phyloP scores from a whole-genome alignment of 1,140 invertebrate species.

The Tetragonula clypearis region DNA sequence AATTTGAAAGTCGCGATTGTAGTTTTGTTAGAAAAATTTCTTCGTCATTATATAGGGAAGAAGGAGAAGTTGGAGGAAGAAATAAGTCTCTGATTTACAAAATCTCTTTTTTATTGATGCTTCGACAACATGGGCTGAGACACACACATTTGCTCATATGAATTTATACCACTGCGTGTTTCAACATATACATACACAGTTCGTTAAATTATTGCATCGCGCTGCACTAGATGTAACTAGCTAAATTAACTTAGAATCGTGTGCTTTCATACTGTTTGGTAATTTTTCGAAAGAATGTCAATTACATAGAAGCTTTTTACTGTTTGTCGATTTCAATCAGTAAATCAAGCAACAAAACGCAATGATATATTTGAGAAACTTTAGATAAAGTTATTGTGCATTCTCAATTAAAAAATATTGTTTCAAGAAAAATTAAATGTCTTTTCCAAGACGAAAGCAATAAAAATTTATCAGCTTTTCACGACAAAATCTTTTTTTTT shows the following conservation, averaged over 20 bases:
- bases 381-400: neutral
- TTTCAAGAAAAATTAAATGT: neutral
- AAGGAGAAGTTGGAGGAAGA: neutral
- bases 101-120: conserved; percentile 72
- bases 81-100: conserved; percentile 60
- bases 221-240: conserved; percentile 40
- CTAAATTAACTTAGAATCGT: conserved; percentile 23
- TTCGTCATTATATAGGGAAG: too few relatives aligned
- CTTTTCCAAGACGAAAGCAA: neutral
- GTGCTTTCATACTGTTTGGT: neutral
- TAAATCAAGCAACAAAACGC: neutral
- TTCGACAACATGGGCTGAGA: conserved; percentile 72
- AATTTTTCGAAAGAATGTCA: conserved; percentile 29
- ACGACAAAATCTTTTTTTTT: neutral
- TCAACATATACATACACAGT: conserved; percentile 69
- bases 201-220: conserved; percentile 66
- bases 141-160: conserved; percentile 72
- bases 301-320: conserved; percentile 5
- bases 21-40: too few relatives aligned
- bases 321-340: neutral
- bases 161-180: conserved; percentile 69
- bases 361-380: neutral
- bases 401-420: neutral
- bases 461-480: neutral
- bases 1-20: too few relatives aligned